Evolutionary conservation across 1,140 invertebrate species (phyloP).

Genomic region (Campodea augens): DNA sequence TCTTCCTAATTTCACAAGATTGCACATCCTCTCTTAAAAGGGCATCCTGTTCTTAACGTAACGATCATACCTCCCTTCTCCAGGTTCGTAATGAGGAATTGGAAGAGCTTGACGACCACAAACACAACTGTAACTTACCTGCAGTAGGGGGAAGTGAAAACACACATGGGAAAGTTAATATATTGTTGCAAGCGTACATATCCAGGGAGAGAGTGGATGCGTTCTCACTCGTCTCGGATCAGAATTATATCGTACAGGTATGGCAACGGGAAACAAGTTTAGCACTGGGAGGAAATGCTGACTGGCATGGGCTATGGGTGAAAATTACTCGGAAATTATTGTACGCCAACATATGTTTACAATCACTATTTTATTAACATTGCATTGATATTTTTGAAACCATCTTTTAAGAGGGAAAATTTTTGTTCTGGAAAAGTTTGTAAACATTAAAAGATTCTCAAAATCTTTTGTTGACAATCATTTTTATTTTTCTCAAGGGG

Average conservation of each 20-base stretch:
- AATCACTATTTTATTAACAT: background rate
- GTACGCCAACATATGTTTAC: background rate
- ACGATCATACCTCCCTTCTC: background rate
- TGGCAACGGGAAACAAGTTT: constrained; percentile 5
- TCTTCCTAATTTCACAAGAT: no score
- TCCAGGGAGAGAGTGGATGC: constrained; percentile 56
- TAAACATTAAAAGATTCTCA: no score
- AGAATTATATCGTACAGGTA: constrained; percentile 80
- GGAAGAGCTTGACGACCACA: constrained; percentile 62
- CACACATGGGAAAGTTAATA: constrained; percentile 90
- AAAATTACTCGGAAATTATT: background rate
- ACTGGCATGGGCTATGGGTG: background rate
- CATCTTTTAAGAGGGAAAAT: no score
- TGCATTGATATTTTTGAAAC: no score
- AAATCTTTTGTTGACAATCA: no score
- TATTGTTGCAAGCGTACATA: constrained; percentile 81
- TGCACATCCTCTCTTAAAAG: background rate
- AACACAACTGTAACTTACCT: constrained; percentile 49
- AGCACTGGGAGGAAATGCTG: background rate
- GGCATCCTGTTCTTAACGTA: background rate
- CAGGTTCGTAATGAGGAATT: constrained; percentile 87
- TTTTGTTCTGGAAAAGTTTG: no score
- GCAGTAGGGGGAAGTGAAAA: constrained; percentile 70
- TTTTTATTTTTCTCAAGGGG: no score
- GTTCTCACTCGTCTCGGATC: constrained; percentile 83